phyloP scores from a whole-genome alignment of 2,113 vertebrate genomes.

The Nothobranchius kuhntae region DNA sequence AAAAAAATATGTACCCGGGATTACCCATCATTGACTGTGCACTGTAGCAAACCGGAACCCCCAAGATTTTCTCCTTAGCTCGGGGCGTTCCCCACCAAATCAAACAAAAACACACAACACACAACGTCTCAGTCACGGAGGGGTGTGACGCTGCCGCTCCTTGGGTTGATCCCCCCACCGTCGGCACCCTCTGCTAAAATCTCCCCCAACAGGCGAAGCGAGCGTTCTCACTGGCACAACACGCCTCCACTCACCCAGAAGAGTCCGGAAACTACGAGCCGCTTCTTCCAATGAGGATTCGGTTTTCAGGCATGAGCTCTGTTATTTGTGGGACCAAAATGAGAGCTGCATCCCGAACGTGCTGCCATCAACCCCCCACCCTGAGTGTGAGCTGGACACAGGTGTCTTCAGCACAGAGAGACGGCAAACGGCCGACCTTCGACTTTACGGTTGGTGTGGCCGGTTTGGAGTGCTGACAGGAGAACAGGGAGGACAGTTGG shows the following conservation, averaged over 20 bases:
- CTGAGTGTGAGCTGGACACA: slow-evolving; percentile 77
- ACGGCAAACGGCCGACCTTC: slow-evolving; percentile 52
- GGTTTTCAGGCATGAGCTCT: slow-evolving; percentile 44
- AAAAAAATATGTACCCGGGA: slow-evolving; percentile 83
- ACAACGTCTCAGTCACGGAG: slow-evolving; percentile 53
- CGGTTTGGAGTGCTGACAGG: slow-evolving; percentile 53
- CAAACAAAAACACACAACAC: slow-evolving; percentile 30
- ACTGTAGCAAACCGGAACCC: slow-evolving; percentile 75
- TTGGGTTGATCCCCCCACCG: slow-evolving; percentile 58
- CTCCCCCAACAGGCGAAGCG: slow-evolving; percentile 55
- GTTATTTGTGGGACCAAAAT: slow-evolving; percentile 53
- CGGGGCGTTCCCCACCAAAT: slow-evolving; percentile 62
- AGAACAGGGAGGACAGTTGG: slow-evolving; percentile 33
- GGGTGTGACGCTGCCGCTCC: slow-evolving; percentile 66
- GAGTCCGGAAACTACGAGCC: no score
- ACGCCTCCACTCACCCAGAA: no score
- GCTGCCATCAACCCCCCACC: slow-evolving; percentile 69
- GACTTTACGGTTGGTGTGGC: slow-evolving; percentile 46
- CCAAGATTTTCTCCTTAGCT: slow-evolving; percentile 65
- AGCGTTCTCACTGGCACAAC: slow-evolving; percentile 3
- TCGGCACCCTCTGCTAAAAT: slow-evolving; percentile 57
- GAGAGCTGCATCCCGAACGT: slow-evolving; percentile 63
- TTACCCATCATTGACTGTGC: slow-evolving; percentile 78
- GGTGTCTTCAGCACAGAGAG: slow-evolving; percentile 59
- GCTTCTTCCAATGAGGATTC: slow-evolving; percentile 39